These are phyloP conservation scores for Venusia cambrica DNA, from an alignment of 2,888 invertebrate genomes.

Conservation along the genomic window DNA sequence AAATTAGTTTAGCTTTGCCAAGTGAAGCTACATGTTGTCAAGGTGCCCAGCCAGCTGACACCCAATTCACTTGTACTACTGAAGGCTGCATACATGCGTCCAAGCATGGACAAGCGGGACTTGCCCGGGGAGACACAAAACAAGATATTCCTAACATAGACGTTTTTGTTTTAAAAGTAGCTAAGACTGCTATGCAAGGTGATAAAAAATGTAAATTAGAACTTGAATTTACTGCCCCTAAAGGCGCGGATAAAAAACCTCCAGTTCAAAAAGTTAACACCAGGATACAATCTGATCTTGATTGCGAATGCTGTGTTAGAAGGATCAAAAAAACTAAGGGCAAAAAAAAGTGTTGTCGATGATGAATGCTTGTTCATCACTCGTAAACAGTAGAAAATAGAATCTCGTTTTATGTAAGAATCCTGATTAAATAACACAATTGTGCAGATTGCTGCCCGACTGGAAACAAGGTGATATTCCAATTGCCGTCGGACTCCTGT, in stretches of 20 bases:
- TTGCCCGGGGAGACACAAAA: slow-evolving; percentile 56
- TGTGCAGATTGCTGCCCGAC: slow-evolving; percentile 76
- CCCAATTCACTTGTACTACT: slow-evolving; percentile 70
- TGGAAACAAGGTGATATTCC: slow-evolving; percentile 73
- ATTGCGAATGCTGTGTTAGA: slow-evolving; percentile 57
- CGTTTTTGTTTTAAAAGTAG: slow-evolving; percentile 83
- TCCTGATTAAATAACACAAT: slow-evolving; percentile 44
- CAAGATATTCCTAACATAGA: slow-evolving; percentile 76
- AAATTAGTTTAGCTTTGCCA: slow-evolving; percentile 63
- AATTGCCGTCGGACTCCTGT: slow-evolving; percentile 67
- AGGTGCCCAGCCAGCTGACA: slow-evolving; percentile 54
- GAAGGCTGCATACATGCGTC: slow-evolving; percentile 61
- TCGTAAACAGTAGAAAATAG: slow-evolving; percentile 8
- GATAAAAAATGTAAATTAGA: slow-evolving; percentile 84
- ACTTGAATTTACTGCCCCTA: slow-evolving; percentile 85
- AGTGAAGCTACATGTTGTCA: slow-evolving; percentile 58
- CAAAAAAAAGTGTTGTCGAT: slow-evolving; percentile 35
- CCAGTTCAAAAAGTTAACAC: slow-evolving; percentile 62
- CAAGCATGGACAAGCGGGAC: slow-evolving; percentile 52
- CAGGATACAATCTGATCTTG: slow-evolving; percentile 59
- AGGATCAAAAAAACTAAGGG: slow-evolving; percentile 43
- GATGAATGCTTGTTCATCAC: slow-evolving; percentile 3
- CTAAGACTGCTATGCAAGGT: slow-evolving; percentile 83
- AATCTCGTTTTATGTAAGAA: slow-evolving; percentile 14
- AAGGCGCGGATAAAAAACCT: slow-evolving; percentile 78